Percentiles rank a stretch among this genome's conserved stretches.
These are phyloP conservation scores for Drosophila repleta DNA, from an alignment of 1,140 invertebrate species.

Conservation along the genomic window DNA sequence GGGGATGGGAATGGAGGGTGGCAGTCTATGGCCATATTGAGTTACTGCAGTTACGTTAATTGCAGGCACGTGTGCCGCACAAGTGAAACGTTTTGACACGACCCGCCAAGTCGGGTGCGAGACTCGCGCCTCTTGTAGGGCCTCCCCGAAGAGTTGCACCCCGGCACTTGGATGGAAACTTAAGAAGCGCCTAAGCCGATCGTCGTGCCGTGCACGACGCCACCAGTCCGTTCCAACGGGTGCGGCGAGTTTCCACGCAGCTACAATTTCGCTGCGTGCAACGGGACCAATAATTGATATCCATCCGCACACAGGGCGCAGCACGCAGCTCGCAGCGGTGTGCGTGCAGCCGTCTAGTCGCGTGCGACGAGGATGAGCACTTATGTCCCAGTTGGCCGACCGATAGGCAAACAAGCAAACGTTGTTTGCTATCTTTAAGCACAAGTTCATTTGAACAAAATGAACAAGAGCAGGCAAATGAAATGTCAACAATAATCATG, in stretches of 20 bases:
- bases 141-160: slow-evolving; percentile 25
- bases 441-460: too few species aligned
- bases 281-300: slow-evolving; percentile 42
- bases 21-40: slow-evolving; percentile 47
- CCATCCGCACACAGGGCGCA: slow-evolving; percentile 9
- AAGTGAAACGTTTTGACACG: slow-evolving; percentile 59
- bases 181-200: slow-evolving; percentile 69
- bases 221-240: background rate
- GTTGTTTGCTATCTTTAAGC: too few species aligned
- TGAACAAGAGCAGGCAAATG: too few species aligned
- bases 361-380: slow-evolving; percentile 22
- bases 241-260: slow-evolving; percentile 42
- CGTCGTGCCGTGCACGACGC: slow-evolving; percentile 15
- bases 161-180: slow-evolving; percentile 45
- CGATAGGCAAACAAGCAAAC: too few species aligned
- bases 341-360: slow-evolving; percentile 24
- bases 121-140: slow-evolving; percentile 57
- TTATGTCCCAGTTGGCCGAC: background rate
- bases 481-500: too few species aligned
- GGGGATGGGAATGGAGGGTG: background rate
- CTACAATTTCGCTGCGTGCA: slow-evolving; percentile 39
- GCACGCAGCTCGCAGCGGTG: background rate
- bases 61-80: slow-evolving; percentile 72
- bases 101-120: slow-evolving; percentile 55
- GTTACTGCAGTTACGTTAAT: slow-evolving; percentile 73